Percentiles rank a stretch among this genome's conserved stretches.
phyloP scores from a whole-genome alignment of 2,113 vertebrate genomes.

The Gobius niger region DNA sequence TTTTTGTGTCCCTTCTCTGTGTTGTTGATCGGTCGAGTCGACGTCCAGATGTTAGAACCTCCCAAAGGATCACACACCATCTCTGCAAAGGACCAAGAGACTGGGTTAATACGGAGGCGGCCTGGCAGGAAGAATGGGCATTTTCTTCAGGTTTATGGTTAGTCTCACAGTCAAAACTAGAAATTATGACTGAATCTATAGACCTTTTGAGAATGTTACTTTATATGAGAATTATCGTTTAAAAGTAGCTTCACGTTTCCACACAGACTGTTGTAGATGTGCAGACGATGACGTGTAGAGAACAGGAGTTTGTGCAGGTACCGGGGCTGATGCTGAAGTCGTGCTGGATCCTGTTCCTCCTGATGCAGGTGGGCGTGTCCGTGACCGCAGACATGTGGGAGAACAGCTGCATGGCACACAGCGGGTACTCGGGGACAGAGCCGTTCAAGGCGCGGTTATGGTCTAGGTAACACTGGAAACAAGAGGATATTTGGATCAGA shows the following conservation, averaged over 20 bases:
- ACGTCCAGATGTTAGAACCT: slow-evolving; percentile 87
- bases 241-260: too few relatives aligned
- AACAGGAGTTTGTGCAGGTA: slow-evolving; percentile 42
- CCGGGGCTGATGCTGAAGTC: slow-evolving; percentile 89
- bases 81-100: slow-evolving; percentile 67
- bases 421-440: slow-evolving; percentile 77
- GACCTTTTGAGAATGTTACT: too few relatives aligned
- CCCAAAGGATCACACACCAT: slow-evolving; percentile 86
- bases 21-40: slow-evolving; percentile 81
- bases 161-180: too few relatives aligned
- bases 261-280: too few relatives aligned
- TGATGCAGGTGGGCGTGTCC: slow-evolving; percentile 91
- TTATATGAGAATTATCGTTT: too few relatives aligned
- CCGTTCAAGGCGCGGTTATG: slow-evolving; percentile 80
- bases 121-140: too few relatives aligned
- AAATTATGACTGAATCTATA: too few relatives aligned
- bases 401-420: slow-evolving; percentile 94
- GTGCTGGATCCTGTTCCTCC: slow-evolving; percentile 78
- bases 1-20: slow-evolving; percentile 74
- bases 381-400: slow-evolving; percentile 92
- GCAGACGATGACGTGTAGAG: not conserved
- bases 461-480: slow-evolving; percentile 81
- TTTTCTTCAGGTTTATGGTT: too few relatives aligned
- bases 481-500: not conserved
- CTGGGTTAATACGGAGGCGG: not conserved